Base-by-base conservation (phyloP, 2,113 vertebrate species). In the Mormoops blainvillei region DNA sequence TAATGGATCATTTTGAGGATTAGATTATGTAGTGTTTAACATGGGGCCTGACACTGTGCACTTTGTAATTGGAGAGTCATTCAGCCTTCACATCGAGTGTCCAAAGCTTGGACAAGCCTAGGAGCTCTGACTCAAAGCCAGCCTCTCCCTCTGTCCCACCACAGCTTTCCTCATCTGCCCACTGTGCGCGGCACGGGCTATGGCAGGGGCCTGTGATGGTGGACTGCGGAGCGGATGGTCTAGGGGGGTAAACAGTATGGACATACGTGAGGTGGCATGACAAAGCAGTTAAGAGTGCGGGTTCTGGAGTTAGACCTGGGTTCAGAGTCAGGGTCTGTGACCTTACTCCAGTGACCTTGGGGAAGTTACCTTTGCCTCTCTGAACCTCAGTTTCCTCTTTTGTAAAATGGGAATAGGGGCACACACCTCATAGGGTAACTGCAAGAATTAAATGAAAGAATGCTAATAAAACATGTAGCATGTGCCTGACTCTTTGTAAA, bases 171-270 rank as follows among this genome's bases (percentile, higher is more conserved):
- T 41, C 54, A 2, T 52, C 15, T 12, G 2, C 28, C 50, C 9
- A 4, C 50, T 2, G 10, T 41, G 76, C n/a, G 43, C 6, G 9
- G 52, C 26, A 26, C 58, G 28, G 10, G 38, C 43, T 2, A 2
- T 3, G 3, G 45, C 19, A 8, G 15, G n/a, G 24, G 31, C 16
- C 50, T 15, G 4, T 33, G n/a, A n/a, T 1, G 31, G 14, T 2
- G 43, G 36, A 3, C 54, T 48, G 45, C 2, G 26, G 36, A 26
- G 12, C 15, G 20, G 13, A 2, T 2, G 7, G n/a, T 41, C 67
- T 58, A 16, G 33, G 48, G 22, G 70, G 2, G 3, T 36, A 67
- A 18, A 4, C 19, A 56, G 85, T 24, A 15, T 20, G 31, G 48
- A 10, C 3, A 3, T 54, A 22, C 2, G 0, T 20, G 45, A 67